Percentiles rank a stretch among this genome's conserved stretches.
Conservation (phyloP, 2,113 vertebrate species). For the Gallinago paraguaiae region DNA sequence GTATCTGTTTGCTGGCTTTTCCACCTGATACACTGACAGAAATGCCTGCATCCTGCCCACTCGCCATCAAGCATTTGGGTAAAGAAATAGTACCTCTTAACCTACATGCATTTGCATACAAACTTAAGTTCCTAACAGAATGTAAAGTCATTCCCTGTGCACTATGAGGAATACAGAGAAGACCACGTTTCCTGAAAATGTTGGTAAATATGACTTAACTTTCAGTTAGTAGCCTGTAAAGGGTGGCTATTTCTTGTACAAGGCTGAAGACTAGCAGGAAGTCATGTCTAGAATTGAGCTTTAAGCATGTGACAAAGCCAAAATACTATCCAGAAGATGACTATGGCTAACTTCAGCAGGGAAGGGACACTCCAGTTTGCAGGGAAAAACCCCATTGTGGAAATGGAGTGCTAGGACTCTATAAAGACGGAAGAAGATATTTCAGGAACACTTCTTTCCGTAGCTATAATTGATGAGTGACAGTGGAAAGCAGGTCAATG, state of each 20-base stretch:
- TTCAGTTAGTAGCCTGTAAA: background rate
- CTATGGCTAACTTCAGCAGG: background rate
- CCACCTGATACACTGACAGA: accelerated
- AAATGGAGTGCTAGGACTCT: background rate
- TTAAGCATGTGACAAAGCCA: background rate
- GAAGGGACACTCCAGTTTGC: background rate
- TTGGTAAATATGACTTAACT: background rate
- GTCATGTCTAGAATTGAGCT: background rate
- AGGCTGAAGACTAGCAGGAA: background rate
- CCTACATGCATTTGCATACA: background rate
- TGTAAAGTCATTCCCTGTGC: background rate
- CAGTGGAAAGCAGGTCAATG: background rate
- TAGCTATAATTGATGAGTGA: background rate
- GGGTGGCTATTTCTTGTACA: background rate
- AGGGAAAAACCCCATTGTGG: background rate
- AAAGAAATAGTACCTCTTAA: background rate
- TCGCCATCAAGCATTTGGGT: background rate
- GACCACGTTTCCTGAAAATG: background rate
- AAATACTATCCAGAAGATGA: background rate
- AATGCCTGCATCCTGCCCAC: background rate
- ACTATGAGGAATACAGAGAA: background rate
- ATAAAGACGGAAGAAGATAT: background rate
- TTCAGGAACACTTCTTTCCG: background rate
- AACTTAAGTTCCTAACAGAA: background rate
- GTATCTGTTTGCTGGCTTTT: background rate